A percentile compares a stretch with the other conserved stretches of the same genome.
Conservation (phyloP, 2,888 invertebrate species). For the Agrilus mali region DNA sequence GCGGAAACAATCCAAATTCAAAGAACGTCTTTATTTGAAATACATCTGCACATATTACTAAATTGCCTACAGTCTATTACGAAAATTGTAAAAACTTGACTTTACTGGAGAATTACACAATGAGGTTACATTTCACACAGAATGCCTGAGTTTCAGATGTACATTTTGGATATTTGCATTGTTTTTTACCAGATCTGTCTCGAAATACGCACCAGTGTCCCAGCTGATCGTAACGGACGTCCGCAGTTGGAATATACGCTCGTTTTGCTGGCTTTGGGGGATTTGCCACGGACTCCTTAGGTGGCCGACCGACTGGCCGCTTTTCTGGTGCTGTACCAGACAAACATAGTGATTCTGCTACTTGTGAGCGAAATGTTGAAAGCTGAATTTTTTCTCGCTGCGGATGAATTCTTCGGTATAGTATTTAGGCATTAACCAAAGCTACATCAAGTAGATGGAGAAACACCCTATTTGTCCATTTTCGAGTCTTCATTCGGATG, state of each 20-base stretch:
- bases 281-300: too few species aligned
- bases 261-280: background rate
- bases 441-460: constrained; percentile 9
- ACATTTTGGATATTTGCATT: constrained; percentile 3
- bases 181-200: constrained; percentile 2
- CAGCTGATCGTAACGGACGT: constrained; percentile 2
- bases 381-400: constrained; percentile 2
- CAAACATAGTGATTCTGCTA: background rate
- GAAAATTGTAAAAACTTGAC: background rate
- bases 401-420: constrained; percentile 7
- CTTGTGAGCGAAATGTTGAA: background rate
- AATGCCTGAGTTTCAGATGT: constrained; percentile 3
- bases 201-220: constrained; percentile 4
- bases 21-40: too few species aligned
- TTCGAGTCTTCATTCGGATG: constrained; percentile 11
- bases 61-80: too few species aligned
- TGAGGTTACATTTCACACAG: background rate
- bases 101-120: constrained; percentile 1
- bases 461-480: constrained; percentile 10
- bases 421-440: constrained; percentile 10
- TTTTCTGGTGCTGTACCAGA: background rate
- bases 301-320: background rate
- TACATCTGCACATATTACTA: too few species aligned
- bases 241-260: background rate
- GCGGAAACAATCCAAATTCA: too few species aligned